Conservation (phyloP, 2,888 invertebrate genomes). For the Tetheella fluctuosa region DNA sequence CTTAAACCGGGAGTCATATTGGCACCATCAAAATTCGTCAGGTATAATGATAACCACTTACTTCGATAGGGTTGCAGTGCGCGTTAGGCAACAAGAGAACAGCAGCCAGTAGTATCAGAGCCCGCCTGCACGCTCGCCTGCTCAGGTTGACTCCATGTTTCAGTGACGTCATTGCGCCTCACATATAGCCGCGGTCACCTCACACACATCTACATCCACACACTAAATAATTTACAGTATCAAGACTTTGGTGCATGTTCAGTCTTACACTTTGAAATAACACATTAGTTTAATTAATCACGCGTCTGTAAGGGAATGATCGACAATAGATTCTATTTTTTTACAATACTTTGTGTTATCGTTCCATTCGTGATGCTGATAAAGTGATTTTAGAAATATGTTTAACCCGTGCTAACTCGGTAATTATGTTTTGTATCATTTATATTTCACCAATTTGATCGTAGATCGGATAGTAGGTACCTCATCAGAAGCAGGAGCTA, state of each 20-base stretch:
- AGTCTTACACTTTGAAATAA: conserved; percentile 18
- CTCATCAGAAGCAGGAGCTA: too few species aligned
- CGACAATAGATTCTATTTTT: conserved; percentile 20
- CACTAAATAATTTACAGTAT: conserved; percentile 18
- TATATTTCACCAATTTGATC: not conserved
- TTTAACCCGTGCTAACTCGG: not conserved
- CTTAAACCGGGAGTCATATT: too few species aligned
- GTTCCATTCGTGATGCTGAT: conserved; percentile 65
- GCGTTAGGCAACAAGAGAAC: conserved; percentile 55
- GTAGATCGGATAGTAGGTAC: too few species aligned
- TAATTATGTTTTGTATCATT: not conserved
- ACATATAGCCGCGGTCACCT: conserved; percentile 51
- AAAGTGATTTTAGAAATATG: conserved; percentile 25
- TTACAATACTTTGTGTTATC: conserved; percentile 26
- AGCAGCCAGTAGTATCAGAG: conserved; percentile 39
- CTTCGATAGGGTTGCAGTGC: conserved; percentile 63
- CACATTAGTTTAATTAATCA: not conserved
- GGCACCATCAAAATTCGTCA: too few species aligned
- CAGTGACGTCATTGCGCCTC: conserved; percentile 80
- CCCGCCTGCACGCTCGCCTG: conserved; percentile 87
- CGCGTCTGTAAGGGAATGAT: not conserved
- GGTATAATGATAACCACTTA: conserved; percentile 46
- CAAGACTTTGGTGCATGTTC: conserved; percentile 32
- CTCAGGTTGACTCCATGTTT: conserved; percentile 88
- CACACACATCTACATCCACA: conserved; percentile 46